Percentiles rank a stretch among this genome's conserved stretches.
These are phyloP conservation scores for Bryconaethiops microstoma DNA, from an alignment of 2,797 vertebrate genomes.

Conservation along the genomic window DNA sequence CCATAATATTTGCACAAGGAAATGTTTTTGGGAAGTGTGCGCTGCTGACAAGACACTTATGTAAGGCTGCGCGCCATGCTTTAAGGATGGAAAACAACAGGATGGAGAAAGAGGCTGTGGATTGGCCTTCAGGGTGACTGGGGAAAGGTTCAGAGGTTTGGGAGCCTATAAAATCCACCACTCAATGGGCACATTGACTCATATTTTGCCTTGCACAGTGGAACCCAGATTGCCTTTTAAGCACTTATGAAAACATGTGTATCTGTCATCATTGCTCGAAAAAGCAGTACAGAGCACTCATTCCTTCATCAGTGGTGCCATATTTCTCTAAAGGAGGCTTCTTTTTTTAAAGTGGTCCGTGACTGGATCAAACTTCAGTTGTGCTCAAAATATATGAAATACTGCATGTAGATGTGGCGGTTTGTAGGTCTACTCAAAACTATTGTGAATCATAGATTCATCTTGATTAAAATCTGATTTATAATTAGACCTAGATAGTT, in stretches of 20 bases:
- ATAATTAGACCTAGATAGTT: not conserved
- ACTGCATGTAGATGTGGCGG: not conserved
- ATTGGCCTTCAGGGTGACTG: constrained; percentile 63
- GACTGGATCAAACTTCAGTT: constrained; percentile 1
- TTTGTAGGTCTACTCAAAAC: not conserved
- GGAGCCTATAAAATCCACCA: constrained; percentile 52
- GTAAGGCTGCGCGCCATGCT: constrained; percentile 62
- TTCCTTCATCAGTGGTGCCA: constrained; percentile 35
- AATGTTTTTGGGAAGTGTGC: constrained; percentile 77
- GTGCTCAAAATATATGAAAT: not conserved
- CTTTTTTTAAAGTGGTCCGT: constrained; percentile 27
- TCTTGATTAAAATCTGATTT: not conserved
- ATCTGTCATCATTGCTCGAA: constrained; percentile 47
- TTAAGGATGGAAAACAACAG: constrained; percentile 69
- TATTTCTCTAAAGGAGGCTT: constrained; percentile 18
- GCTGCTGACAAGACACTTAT: constrained; percentile 77
- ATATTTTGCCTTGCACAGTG: constrained; percentile 45
- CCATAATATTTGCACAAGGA: constrained; percentile 58
- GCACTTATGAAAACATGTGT: constrained; percentile 46
- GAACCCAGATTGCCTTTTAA: constrained; percentile 47
- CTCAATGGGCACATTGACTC: constrained; percentile 57
- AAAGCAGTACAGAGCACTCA: constrained; percentile 44
- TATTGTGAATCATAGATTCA: constrained; percentile 2
- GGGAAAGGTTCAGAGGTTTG: constrained; percentile 67
- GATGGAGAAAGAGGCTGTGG: constrained; percentile 68